These are phyloP conservation scores for Coptotermes formosanus DNA, from an alignment of 1,140 invertebrate genomes.

Conservation along the genomic window DNA sequence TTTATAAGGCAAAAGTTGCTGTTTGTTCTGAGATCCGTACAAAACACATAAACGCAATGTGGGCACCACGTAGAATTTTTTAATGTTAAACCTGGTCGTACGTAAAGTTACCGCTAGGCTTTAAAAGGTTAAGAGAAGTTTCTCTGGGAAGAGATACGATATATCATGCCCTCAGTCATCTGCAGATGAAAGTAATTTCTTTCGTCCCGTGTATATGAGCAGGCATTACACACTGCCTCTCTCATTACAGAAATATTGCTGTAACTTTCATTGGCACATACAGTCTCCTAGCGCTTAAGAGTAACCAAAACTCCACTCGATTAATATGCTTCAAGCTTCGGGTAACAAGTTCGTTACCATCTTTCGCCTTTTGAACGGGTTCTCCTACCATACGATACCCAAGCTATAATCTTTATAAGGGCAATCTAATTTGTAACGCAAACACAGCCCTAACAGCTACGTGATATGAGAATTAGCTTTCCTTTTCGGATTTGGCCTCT, in stretches of 20 bases:
- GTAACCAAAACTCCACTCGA: not conserved
- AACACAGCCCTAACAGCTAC: not conserved
- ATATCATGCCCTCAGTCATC: not conserved
- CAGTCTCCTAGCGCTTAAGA: not conserved
- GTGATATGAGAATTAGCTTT: not conserved
- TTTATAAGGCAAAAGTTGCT: too few species aligned
- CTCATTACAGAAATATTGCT: too few species aligned
- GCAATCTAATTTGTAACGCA: not conserved
- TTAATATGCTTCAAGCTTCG: not conserved
- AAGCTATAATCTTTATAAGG: not conserved
- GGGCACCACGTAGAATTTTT: too few species aligned
- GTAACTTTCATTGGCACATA: not conserved
- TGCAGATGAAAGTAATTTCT: not conserved
- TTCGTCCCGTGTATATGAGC: not conserved
- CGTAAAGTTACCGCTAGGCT: too few species aligned
- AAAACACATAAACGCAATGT: too few species aligned
- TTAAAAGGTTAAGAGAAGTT: too few species aligned
- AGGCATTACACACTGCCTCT: not conserved
- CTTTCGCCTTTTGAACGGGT: not conserved
- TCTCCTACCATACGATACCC: not conserved
- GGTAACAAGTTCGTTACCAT: not conserved
- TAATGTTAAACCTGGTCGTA: too few species aligned
- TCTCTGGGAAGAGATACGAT: too few species aligned
- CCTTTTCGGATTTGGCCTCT: not conserved
- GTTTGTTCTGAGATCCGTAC: too few species aligned